These are phyloP conservation scores for Astur gentilis DNA, from an alignment of 2,113 vertebrate genomes.

Conservation along the genomic window DNA sequence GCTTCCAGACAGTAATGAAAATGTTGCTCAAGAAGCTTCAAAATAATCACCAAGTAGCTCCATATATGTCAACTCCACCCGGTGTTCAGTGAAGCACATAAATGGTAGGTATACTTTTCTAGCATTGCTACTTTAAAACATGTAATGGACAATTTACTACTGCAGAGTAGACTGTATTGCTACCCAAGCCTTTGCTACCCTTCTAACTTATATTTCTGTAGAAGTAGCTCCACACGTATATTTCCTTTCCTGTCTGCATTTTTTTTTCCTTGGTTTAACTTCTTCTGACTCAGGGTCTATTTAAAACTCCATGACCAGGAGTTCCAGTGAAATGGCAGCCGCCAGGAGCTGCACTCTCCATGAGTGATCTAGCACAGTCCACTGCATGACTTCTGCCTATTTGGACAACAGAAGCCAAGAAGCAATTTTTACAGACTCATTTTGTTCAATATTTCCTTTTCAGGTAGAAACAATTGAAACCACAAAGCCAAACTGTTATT, in stretches of 20 bases:
- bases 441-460: not conserved
- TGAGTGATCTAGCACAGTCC: not conserved
- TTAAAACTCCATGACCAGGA: not conserved
- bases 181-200: not conserved
- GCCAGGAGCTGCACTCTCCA: not conserved
- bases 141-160: not conserved
- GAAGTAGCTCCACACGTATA: not conserved
- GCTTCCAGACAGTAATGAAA: not conserved
- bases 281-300: not conserved
- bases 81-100: not conserved
- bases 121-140: not conserved
- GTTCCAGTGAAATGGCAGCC: not conserved
- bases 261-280: not conserved
- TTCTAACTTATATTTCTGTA: not conserved
- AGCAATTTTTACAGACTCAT: not conserved
- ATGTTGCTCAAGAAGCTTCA: not conserved
- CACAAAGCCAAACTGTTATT: not conserved
- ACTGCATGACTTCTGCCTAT: not conserved
- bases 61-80: not conserved
- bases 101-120: not conserved
- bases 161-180: not conserved
- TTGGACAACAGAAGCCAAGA: not conserved
- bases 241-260: not conserved
- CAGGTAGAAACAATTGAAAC: not conserved
- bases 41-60: not conserved